Conservation (phyloP, 2,113 vertebrate species). For the Campylomormyrus tamandua region DNA sequence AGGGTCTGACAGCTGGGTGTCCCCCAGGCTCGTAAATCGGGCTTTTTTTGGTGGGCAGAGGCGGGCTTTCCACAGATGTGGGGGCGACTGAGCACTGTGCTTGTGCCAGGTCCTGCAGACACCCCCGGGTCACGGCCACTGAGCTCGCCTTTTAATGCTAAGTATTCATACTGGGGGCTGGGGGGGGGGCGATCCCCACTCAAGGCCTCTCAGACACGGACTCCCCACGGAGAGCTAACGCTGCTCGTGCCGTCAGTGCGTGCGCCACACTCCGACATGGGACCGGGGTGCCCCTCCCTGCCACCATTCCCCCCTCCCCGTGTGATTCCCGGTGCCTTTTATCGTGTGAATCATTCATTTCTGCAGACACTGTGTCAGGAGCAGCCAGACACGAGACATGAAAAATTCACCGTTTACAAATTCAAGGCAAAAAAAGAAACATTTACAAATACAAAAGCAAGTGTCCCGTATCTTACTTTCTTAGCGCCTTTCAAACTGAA, state of each 20-base stretch:
- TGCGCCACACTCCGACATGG: neutral
- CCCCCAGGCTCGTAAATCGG: neutral
- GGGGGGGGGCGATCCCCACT: neutral
- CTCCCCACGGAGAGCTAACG: neutral
- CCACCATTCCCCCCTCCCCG: neutral
- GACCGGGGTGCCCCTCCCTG: neutral
- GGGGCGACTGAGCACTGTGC: neutral
- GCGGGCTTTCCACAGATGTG: neutral
- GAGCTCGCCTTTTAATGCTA: neutral
- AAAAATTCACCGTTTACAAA: neutral
- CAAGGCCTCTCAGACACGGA: neutral
- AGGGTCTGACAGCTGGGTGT: conserved; percentile 4
- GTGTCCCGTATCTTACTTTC: neutral
- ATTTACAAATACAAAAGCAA: neutral
- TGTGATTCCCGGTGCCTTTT: neutral
- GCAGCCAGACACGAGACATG: neutral
- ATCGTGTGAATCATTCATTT: neutral
- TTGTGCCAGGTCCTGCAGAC: neutral
- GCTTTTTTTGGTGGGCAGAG: neutral
- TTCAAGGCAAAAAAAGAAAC: neutral
- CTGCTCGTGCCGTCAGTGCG: neutral
- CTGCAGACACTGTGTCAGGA: neutral
- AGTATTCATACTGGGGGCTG: neutral
- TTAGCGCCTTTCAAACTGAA: neutral
- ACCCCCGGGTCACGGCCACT: neutral